Conservation (phyloP, 2,888 invertebrate species). For the Tiliacea aurago region DNA sequence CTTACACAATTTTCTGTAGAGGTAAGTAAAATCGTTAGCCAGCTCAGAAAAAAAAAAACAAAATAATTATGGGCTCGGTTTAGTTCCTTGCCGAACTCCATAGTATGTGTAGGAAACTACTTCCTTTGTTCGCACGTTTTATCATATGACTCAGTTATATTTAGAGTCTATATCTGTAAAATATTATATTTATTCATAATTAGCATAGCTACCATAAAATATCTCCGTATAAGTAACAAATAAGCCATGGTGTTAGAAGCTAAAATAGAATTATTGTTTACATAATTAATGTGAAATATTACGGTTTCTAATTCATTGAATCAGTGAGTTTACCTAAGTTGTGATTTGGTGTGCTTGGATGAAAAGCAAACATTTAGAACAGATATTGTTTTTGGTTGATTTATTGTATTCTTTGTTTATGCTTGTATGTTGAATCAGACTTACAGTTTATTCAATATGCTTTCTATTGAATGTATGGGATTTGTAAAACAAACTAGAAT, state of each 20-base stretch:
- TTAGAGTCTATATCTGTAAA: slow-evolving; percentile 13
- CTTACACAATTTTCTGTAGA: slow-evolving; percentile 15
- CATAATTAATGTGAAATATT: slow-evolving; percentile 39
- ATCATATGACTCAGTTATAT: slow-evolving; percentile 41
- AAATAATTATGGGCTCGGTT: slow-evolving; percentile 23
- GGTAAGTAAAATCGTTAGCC: neutral
- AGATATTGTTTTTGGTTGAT: slow-evolving; percentile 24
- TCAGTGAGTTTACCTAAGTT: slow-evolving; percentile 25
- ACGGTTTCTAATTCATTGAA: slow-evolving; percentile 44
- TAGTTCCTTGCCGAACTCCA: slow-evolving; percentile 48
- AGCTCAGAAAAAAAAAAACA: neutral
- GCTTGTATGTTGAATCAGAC: slow-evolving; percentile 1
- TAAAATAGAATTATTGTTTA: slow-evolving; percentile 50
- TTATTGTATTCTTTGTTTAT: slow-evolving; percentile 27
- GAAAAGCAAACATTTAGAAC: slow-evolving; percentile 21
- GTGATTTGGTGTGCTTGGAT: slow-evolving; percentile 18
- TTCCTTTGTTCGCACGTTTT: slow-evolving; percentile 46
- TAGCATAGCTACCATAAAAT: slow-evolving; percentile 19
- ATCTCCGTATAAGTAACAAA: slow-evolving; percentile 12
- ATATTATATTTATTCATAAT: slow-evolving; percentile 35
- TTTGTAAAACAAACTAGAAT: neutral
- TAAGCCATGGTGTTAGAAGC: slow-evolving; percentile 46
- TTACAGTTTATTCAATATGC: slow-evolving; percentile 15
- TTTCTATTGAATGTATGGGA: slow-evolving; percentile 3
- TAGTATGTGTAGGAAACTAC: slow-evolving; percentile 39